Base-by-base conservation (phyloP, 2,113 vertebrate genomes). In the Lophura nycthemera region DNA sequence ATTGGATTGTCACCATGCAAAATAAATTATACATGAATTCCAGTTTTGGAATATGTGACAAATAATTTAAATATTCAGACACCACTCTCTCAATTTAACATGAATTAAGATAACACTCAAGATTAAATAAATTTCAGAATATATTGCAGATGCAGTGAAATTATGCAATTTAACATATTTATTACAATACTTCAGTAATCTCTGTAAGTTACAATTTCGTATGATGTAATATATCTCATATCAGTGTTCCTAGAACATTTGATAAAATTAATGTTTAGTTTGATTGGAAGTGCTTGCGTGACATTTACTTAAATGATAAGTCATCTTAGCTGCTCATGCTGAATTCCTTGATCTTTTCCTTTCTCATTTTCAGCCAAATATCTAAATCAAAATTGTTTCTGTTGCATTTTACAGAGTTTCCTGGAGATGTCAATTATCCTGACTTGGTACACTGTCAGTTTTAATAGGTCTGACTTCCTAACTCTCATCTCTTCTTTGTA, bases 381-480 rank as follows among this genome's bases (percentile, higher is more conserved):
- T 17, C 14, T 90, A 86, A 73, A 42, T 48, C 76, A 93, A 25
- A 84, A 86, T 38, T 43, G 7, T 71, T 91, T 36, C 70, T 93
- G 40, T 25, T 8, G 3, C 69, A 65, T 81, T 17, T 65, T 86
- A 64, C 6, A 83, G 45, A 73, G 54, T 64, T 94, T 88, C 76
- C 16, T 79, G 74, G 42, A 75, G 60, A 75, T 52, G 65, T 81
- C 87, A 92, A 83, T 95, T 85, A 65, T 89, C 30, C 45, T 86
- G 40, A 17, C 5, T 19, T 69, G 9, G 5, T 90, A 36, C 27
- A 84, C 19, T 83, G 66, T 88, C 91, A 90, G 32, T 86, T 83
- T 95, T 90, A 95, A 92, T 90, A 93, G 88, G 67, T 85, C 56
- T 93, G 72, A 91, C 95, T 95, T 95, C 73, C 86, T 91, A 75